Evolutionary conservation across 2,797 vertebrate species (phyloP).

Genomic region (Phataginus tricuspis): DNA sequence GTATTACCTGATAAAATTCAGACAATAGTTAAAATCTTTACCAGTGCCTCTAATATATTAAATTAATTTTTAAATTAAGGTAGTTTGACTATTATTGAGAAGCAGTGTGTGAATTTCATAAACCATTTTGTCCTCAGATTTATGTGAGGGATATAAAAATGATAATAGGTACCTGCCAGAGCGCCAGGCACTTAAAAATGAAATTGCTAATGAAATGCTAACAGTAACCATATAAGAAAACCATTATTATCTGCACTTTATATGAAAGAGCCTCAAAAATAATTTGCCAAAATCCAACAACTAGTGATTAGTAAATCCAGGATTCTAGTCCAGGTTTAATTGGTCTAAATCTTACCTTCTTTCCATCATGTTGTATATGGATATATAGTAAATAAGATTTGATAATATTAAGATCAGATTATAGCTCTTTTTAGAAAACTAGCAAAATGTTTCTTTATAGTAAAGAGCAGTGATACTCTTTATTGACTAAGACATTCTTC

Average conservation of each 20-base stretch:
- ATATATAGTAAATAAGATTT: background rate
- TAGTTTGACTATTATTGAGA: background rate
- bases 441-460: background rate
- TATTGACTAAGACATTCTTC: background rate
- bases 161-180: background rate
- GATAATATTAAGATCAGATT: background rate
- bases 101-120: background rate
- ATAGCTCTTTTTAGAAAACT: background rate
- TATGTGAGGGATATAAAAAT: background rate
- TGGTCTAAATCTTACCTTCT: background rate
- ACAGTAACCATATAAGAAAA: background rate
- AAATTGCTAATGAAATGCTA: background rate
- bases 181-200: background rate
- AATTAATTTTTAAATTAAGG: constrained; percentile 25
- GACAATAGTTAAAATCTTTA: background rate
- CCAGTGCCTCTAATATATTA: background rate
- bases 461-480: background rate
- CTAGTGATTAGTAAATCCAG: background rate
- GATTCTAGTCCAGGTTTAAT: background rate
- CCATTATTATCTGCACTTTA: background rate
- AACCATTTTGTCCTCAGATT: background rate
- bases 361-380: background rate
- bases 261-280: background rate
- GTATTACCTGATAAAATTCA: background rate
- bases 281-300: background rate